Conservation (phyloP, 1,140 invertebrate species). For the Drosophila novamexicana region DNA sequence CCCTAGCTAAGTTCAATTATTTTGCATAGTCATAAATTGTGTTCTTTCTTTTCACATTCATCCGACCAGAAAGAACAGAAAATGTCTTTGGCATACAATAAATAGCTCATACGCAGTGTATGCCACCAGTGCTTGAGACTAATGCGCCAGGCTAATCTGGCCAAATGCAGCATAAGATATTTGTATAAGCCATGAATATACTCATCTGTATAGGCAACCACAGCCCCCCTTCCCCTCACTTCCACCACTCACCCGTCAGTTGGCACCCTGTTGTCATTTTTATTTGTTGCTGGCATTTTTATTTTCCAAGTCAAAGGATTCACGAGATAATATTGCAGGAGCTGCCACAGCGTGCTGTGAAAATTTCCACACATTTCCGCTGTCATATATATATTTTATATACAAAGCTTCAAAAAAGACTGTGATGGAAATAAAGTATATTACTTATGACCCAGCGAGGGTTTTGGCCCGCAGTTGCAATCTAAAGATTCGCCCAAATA, state of each 20-base stretch:
- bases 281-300: constrained; percentile 30
- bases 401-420: background rate
- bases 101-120: constrained; percentile 72
- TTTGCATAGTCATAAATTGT: constrained; percentile 53
- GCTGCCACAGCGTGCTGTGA: constrained; percentile 7
- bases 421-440: background rate
- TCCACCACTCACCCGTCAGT: constrained; percentile 6
- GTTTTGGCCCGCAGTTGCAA: too few species aligned
- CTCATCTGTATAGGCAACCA: constrained; percentile 20
- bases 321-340: constrained; percentile 26
- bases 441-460: too few species aligned
- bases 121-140: constrained; percentile 53
- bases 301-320: constrained; percentile 33
- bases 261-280: constrained; percentile 58
- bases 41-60: constrained; percentile 18
- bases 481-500: too few species aligned
- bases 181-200: constrained; percentile 65
- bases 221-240: constrained; percentile 10
- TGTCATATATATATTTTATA: constrained; percentile 1
- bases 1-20: constrained; percentile 4
- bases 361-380: constrained; percentile 12
- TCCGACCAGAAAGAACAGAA: constrained; percentile 45
- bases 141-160: constrained; percentile 57
- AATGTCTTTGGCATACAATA: constrained; percentile 46
- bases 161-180: constrained; percentile 63